A percentile compares a stretch with the other conserved stretches of the same genome.
These are phyloP conservation scores for Araneus ventricosus DNA, from an alignment of 1,140 invertebrate species.

Conservation along the genomic window DNA sequence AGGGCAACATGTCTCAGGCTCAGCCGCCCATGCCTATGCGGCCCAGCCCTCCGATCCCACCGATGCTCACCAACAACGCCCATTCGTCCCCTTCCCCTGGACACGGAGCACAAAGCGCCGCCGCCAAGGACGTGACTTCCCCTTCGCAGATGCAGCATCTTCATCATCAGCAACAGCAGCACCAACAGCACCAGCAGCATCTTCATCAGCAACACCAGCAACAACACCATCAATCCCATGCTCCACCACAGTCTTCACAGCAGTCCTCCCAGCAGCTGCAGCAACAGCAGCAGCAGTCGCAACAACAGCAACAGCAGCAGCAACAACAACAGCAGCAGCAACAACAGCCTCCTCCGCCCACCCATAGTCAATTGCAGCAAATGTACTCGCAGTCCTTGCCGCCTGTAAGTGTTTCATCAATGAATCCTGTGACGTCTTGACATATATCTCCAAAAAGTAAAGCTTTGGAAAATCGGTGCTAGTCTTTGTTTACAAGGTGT, in stretches of 20 bases:
- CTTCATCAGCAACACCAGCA: conserved; percentile 64
- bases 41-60: conserved; percentile 78
- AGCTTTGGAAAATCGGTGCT: background rate
- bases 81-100: conserved; percentile 76
- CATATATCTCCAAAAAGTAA: background rate
- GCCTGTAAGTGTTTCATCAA: conserved; percentile 52
- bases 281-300: conserved; percentile 62
- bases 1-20: conserved; percentile 60
- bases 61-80: conserved; percentile 72
- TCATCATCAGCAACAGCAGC: conserved; percentile 71
- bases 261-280: conserved; percentile 38
- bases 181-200: conserved; percentile 63
- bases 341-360: conserved; percentile 70
- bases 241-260: conserved; percentile 56
- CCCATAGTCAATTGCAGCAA: conserved; percentile 71
- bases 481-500: background rate
- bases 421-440: background rate
- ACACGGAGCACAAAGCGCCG: conserved; percentile 69
- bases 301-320: conserved; percentile 64
- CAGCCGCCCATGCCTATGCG: conserved; percentile 76
- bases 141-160: conserved; percentile 51
- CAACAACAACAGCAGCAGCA: conserved; percentile 67
- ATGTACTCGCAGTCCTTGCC: conserved; percentile 73
- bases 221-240: conserved; percentile 13
- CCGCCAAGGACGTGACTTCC: conserved; percentile 48